Percentiles rank a stretch among this genome's conserved stretches.
These are phyloP conservation scores for Schizothorax lantsangensis DNA, from an alignment of 2,797 vertebrate genomes.

Conservation along the genomic window DNA sequence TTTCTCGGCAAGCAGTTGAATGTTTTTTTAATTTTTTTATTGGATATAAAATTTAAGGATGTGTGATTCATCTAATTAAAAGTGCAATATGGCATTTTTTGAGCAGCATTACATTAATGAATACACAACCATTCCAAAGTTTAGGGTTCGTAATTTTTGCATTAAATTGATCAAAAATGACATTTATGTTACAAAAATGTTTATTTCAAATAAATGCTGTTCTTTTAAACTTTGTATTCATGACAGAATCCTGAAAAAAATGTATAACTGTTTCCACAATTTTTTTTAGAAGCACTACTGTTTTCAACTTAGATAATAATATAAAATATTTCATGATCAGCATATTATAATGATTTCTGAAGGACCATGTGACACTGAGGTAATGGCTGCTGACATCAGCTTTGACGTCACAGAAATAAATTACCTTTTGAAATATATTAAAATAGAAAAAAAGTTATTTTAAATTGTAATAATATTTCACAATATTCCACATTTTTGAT, in stretches of 20 bases:
- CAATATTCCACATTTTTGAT: neutral
- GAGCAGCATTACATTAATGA: neutral
- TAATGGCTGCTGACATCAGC: neutral
- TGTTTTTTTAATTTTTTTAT: neutral
- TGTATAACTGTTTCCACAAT: neutral
- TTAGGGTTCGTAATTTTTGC: neutral
- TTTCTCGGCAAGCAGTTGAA: neutral
- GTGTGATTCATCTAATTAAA: neutral
- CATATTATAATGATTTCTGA: neutral
- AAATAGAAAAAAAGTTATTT: neutral
- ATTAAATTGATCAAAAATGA: too few species aligned
- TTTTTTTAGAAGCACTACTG: neutral
- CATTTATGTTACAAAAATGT: too few species aligned
- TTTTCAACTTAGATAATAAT: neutral
- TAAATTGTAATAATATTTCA: neutral
- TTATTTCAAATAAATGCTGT: neutral
- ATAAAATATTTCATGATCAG: neutral
- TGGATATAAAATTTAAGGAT: neutral
- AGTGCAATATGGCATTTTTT: neutral
- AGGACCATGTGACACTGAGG: neutral
- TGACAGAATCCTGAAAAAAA: neutral
- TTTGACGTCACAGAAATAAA: too few species aligned
- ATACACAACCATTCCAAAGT: neutral
- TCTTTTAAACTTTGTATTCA: neutral
- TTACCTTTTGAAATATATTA: neutral